Evolutionary conservation across 2,888 invertebrate species (phyloP), one percentile per base, ranked within the genome.

Genomic region (Ochlodes sylvanus): DNA sequence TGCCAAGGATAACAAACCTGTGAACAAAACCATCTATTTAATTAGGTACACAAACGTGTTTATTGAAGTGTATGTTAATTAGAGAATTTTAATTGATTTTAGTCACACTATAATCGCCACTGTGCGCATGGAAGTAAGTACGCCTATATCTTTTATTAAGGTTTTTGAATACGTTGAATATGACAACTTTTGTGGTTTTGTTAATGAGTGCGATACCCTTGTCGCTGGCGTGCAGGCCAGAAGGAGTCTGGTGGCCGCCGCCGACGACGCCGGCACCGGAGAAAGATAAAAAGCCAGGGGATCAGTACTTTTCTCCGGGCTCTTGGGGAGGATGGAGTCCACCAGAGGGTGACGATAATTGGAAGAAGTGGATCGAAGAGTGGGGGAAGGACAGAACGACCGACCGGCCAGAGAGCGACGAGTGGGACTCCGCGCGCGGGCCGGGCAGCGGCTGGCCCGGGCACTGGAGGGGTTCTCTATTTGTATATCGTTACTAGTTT

Each of bases 301-400:
- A 57, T n/a, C 12, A 52, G 14, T 50, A 60, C 19, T 66, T 41
- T 50, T 27, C 65, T 10, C 50, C 60, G 10, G 44, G 32, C 4
- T 42, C 41, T 7, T 71, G 70, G 70, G 69, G 69, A 5, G 69
- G 66, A 7, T 71, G 70, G 70, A 60, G 0, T 10, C 66, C 69
- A 1, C 65, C 65, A 2, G 15, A 41, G 21, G 41, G n/a, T 10
- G 54, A 67, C 15, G 27, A 60, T 12, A 63, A 60, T 15, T 71
- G 70, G 70, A 66, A 50, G 47, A 4, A 15, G 4, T 71, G 70
- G 70, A 56, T 69, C 17, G 50, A 27, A 17, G 21, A 17, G 14
- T 69, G 58, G 63, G 63, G 63, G 3, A 47, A 57, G 7, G 7
- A 47, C 9, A 66, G 60, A 7, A 55, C 41, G 5, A 61, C 58